Percentiles rank a stretch among this genome's conserved stretches.
Evolutionary conservation across 2,113 vertebrate genomes (phyloP).

Genomic region (Thymallus thymallus): DNA sequence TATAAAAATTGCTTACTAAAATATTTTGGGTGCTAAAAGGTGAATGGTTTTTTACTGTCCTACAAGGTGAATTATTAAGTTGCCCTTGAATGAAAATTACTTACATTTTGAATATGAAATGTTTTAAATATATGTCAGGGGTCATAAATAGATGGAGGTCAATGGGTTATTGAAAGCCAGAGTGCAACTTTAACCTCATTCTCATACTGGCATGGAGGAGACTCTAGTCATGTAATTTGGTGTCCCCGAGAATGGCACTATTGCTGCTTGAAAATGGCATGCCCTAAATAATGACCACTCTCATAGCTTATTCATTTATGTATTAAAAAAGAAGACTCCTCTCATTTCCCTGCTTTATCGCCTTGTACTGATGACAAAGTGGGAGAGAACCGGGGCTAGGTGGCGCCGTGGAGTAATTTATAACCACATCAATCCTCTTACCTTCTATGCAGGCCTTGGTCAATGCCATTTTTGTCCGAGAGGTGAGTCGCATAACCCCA

Average conservation of each 20-base stretch:
- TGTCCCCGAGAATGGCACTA: constrained; percentile 22
- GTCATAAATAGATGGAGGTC: constrained; percentile 73
- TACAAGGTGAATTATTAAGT: constrained; percentile 67
- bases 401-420: constrained; percentile 80
- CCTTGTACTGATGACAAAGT: constrained; percentile 76
- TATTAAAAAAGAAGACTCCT: constrained; percentile 72
- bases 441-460: constrained; percentile 75
- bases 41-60: constrained; percentile 64
- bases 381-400: constrained; percentile 71
- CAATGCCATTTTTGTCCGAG: constrained; percentile 77
- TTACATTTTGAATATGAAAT: constrained; percentile 73
- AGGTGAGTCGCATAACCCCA: constrained; percentile 74
- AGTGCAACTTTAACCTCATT: constrained; percentile 59
- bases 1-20: constrained; percentile 80
- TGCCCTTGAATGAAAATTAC: constrained; percentile 74
- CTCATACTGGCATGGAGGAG: constrained; percentile 33
- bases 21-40: constrained; percentile 76
- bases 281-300: constrained; percentile 75
- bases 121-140: constrained; percentile 45
- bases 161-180: constrained; percentile 62
- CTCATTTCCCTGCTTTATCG: constrained; percentile 76
- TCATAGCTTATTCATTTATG: constrained; percentile 81
- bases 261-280: constrained; percentile 62
- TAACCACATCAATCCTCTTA: constrained; percentile 78
- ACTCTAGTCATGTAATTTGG: constrained; percentile 63